These are phyloP conservation scores for Caenorhabditis uteleia DNA, from an alignment of 2,888 invertebrate genomes.

Conservation along the genomic window DNA sequence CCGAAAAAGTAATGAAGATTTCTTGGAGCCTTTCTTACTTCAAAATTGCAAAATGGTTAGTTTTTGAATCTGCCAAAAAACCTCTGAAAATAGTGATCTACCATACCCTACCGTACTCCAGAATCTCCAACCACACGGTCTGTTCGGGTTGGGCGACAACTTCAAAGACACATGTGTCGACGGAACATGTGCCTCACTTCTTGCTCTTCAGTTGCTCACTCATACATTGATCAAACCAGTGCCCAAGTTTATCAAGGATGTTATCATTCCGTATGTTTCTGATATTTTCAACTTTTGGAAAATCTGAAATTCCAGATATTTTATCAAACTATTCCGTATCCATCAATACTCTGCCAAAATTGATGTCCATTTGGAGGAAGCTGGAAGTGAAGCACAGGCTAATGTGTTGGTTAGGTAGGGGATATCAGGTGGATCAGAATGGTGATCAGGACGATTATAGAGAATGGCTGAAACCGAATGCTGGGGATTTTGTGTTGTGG, in stretches of 20 bases:
- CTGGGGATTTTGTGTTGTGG: conserved; percentile 72
- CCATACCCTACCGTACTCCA: no score
- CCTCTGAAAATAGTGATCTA: neutral
- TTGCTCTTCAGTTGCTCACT: conserved; percentile 72
- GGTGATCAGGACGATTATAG: conserved; percentile 16
- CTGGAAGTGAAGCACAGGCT: conserved; percentile 32
- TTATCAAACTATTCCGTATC: conserved; percentile 30
- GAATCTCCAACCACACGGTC: conserved; percentile 55
- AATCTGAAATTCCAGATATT: conserved; percentile 16
- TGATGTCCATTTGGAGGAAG: conserved; percentile 11
- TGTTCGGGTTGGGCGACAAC: conserved; percentile 69
- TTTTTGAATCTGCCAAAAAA: no score
- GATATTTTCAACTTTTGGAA: neutral
- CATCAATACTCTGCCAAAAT: conserved; percentile 28
- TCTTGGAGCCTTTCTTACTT: no score
- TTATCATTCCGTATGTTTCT: conserved; percentile 63
- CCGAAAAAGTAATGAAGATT: no score
- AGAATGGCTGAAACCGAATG: conserved; percentile 70
- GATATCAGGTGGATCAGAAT: neutral
- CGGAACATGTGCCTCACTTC: conserved; percentile 71
- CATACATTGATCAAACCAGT: conserved; percentile 72
- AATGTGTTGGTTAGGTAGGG: conserved; percentile 61
- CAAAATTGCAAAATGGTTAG: no score
- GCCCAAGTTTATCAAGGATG: conserved; percentile 72
- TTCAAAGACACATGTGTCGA: conserved; percentile 70